Evolutionary conservation across 2,888 invertebrate species (phyloP), one percentile per base, ranked within the genome.

Genomic region (Cheilosia urbana): DNA sequence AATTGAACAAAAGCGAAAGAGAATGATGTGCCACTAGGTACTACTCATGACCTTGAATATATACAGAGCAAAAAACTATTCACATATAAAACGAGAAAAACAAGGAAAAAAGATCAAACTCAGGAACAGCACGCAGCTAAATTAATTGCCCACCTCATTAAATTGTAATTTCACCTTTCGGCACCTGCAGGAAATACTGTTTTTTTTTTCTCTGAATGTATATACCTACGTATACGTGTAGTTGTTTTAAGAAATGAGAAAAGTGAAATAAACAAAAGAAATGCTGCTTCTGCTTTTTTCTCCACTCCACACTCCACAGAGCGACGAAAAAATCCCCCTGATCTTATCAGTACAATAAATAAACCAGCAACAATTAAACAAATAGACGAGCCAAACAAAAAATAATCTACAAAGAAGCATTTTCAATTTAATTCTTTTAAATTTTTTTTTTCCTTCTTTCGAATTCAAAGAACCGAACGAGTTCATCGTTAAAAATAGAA

Each of bases 401-500:
- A 58, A 71, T 40, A 58, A 65, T 57, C 17, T 60, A 45, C 45
- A 40, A 68, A 66, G 76, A 81, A 80, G 57, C 66, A 81, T 76
- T 85, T 85, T 81, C 81, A 81, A 81, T 77, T 81, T 77, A 76
- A 76, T 62, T 80, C 65, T 71, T 63, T 65, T 27, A 34, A 13
- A 53, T 55, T 47, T 68, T 47, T 47, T 76, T 47, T 57, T n/a
- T 19, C 40, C 27, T 27, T 27, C 27, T 27, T 7, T 69, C 57
- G 24, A 81, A 85, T 76, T 87, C 71, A 72, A 83, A 85, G 68
- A 87, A 87, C 62, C 79, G 69, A 77, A 87, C 79, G 87, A 87
- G 87, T 87, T 87, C 87, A 87, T 87, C 87, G 75, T 87, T 87
- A 82, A 71, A 87, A 87, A 87, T 87, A 87, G 87, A 87, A 80